Conservation (phyloP, 2,888 invertebrate species). For the Zygogramma bicolorata region DNA sequence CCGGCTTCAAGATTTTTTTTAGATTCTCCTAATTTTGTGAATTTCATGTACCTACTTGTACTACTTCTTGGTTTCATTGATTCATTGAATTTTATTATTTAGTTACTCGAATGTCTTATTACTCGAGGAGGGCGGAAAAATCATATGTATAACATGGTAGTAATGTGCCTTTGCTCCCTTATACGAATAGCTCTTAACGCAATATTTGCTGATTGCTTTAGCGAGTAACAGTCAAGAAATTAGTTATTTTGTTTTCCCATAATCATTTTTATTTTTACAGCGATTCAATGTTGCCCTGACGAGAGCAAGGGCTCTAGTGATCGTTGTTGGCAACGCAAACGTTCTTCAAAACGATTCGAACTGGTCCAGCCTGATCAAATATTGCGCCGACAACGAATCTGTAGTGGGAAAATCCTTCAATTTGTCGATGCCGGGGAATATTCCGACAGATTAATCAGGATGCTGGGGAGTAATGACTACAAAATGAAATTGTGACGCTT, state of each 20-base stretch:
- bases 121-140: too few relatives aligned
- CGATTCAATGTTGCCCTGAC: conserved; percentile 81
- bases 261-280: conserved; percentile 65
- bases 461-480: not conserved
- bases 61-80: too few relatives aligned
- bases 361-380: conserved; percentile 64
- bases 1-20: too few relatives aligned
- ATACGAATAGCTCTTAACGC: too few relatives aligned
- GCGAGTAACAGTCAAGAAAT: too few relatives aligned
- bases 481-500: not conserved
- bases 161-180: too few relatives aligned
- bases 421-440: not conserved
- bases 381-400: conserved; percentile 60
- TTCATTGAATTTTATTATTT: too few relatives aligned
- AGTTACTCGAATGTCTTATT: too few relatives aligned
- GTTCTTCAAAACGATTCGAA: conserved; percentile 63
- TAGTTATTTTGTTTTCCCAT: not conserved
- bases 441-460: not conserved
- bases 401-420: conserved; percentile 48
- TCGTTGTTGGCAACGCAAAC: conserved; percentile 71
- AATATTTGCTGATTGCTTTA: too few relatives aligned
- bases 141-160: too few relatives aligned
- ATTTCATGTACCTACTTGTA: too few relatives aligned
- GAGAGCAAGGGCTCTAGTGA: conserved; percentile 75
- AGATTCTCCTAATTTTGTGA: too few relatives aligned